Evolutionary conservation across 2,888 invertebrate genomes (phyloP).

Genomic region (Orthosia incerta): DNA sequence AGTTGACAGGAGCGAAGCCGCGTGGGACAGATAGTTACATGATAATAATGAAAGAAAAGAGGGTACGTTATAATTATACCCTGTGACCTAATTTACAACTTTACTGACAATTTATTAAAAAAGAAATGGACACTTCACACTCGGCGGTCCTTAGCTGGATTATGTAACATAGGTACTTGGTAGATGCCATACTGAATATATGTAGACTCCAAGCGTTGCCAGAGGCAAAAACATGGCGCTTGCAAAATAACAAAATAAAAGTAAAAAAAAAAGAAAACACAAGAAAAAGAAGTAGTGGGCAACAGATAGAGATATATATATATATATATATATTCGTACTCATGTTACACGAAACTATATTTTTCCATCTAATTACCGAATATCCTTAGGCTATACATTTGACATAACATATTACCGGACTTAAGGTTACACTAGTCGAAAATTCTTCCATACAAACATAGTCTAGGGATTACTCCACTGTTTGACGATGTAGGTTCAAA

Average conservation of each 20-base stretch:
- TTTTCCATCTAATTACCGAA: background rate
- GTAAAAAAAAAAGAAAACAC: too few relatives aligned
- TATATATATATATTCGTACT: background rate
- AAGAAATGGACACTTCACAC: slow-evolving; percentile 23
- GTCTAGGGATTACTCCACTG: too few relatives aligned
- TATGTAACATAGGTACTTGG: background rate
- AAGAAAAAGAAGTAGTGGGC: too few relatives aligned
- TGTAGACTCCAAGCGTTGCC: background rate
- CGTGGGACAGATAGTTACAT: too few relatives aligned
- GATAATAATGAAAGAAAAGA: background rate
- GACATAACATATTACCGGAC: background rate
- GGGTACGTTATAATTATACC: background rate
- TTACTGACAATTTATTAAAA: slow-evolving; percentile 19
- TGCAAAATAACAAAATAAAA: background rate
- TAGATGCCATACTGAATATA: background rate
- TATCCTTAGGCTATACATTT: slow-evolving; percentile 2
- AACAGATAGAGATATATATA: too few relatives aligned
- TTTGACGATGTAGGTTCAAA: too few relatives aligned
- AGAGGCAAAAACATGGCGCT: background rate
- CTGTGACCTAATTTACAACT: slow-evolving; percentile 6
- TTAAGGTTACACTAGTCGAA: too few relatives aligned
- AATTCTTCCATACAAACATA: too few relatives aligned
- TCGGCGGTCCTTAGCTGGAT: slow-evolving; percentile 2
- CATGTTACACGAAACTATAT: background rate
- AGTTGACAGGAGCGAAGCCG: too few relatives aligned